These are phyloP conservation scores for Paratilapia polleni DNA, from an alignment of 2,113 vertebrate genomes.

Conservation along the genomic window DNA sequence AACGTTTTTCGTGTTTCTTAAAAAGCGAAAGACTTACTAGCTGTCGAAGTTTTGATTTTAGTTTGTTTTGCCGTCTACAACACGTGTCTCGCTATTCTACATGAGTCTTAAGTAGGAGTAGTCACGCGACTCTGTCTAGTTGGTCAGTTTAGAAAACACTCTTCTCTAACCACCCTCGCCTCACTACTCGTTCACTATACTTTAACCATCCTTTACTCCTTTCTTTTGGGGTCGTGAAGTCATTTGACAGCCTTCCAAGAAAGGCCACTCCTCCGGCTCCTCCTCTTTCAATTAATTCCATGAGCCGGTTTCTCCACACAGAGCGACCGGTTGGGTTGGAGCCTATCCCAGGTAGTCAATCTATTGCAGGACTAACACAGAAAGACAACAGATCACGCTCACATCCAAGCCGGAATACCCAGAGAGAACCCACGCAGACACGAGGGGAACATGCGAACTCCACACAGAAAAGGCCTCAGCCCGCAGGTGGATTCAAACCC, in stretches of 20 bases:
- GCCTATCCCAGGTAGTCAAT: not conserved
- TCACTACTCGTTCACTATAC: not conserved
- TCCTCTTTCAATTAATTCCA: constrained; percentile 55
- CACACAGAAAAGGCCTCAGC: no score
- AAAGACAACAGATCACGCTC: not conserved
- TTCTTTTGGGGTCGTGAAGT: not conserved
- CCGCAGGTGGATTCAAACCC: no score
- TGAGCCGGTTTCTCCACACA: not conserved
- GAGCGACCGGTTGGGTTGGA: not conserved
- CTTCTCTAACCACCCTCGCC: not conserved
- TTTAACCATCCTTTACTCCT: constrained; percentile 24
- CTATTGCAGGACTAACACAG: not conserved
- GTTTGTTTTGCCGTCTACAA: not conserved
- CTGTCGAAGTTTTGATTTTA: not conserved
- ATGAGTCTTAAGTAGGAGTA: not conserved
- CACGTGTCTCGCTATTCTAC: not conserved
- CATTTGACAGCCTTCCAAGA: constrained; percentile 4
- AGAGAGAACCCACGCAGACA: no score
- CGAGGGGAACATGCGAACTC: not conserved
- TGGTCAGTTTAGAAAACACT: not conserved
- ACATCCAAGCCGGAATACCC: no score
- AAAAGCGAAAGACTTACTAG: not conserved
- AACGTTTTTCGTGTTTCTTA: constrained; percentile 3
- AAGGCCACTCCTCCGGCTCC: constrained; percentile 46
- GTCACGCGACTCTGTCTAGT: not conserved